These are phyloP conservation scores for Lasiurus borealis DNA, from an alignment of 2,113 vertebrate species.

Conservation along the genomic window DNA sequence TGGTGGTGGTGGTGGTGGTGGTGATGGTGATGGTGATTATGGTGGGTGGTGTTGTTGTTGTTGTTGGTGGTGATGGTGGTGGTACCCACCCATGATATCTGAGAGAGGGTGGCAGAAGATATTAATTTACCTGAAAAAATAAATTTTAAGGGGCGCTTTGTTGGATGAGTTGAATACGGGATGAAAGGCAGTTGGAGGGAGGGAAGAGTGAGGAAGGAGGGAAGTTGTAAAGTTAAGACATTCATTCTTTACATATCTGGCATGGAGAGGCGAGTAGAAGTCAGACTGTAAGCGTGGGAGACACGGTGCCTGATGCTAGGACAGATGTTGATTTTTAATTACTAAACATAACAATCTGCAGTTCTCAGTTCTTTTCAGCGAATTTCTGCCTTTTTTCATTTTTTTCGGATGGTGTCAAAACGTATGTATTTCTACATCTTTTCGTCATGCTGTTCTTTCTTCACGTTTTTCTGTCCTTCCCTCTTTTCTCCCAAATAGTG, in stretches of 20 bases:
- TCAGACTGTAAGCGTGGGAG: background rate
- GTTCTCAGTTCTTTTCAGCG: background rate
- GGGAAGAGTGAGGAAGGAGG: background rate
- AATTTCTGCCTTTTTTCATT: background rate
- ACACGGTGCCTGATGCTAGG: background rate
- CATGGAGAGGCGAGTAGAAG: background rate
- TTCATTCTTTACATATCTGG: background rate
- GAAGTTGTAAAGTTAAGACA: background rate
- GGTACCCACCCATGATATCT: background rate
- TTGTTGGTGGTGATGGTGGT: background rate
- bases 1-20: background rate
- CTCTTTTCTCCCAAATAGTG: no score
- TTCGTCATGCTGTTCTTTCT: background rate
- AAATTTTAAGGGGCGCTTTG: background rate
- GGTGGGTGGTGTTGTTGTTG: no score
- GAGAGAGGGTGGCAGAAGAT: background rate
- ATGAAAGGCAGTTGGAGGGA: background rate
- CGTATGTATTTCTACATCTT: background rate
- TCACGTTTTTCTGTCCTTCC: background rate
- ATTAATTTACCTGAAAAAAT: slow-evolving; percentile 11
- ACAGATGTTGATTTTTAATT: background rate
- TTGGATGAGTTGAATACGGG: background rate
- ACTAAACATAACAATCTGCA: background rate
- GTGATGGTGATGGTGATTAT: fast-evolving
- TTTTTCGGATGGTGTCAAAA: background rate